Conservation (phyloP, 2,888 invertebrate genomes). For the Opisthograptis luteolata region DNA sequence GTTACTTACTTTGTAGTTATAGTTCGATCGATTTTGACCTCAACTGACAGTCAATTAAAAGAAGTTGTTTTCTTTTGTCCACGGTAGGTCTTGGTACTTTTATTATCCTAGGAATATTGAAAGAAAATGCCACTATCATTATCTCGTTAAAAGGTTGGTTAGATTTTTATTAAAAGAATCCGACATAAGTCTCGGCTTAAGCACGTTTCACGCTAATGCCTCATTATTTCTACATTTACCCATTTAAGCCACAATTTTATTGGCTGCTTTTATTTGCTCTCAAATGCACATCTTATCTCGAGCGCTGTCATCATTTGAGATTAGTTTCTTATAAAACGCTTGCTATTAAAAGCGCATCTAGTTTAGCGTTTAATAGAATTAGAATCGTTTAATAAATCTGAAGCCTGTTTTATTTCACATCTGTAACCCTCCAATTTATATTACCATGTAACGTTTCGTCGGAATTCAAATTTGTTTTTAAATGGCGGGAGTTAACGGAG, state of each 20-base stretch:
- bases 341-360: constrained; percentile 53
- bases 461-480: constrained; percentile 37
- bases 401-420: constrained; percentile 40
- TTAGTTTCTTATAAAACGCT: constrained; percentile 53
- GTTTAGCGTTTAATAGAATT: constrained; percentile 55
- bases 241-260: constrained; percentile 21
- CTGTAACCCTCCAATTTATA: constrained; percentile 28
- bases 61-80: no score
- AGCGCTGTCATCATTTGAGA: constrained; percentile 50
- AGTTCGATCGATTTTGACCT: no score
- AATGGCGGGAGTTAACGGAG: constrained; percentile 24
- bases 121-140: no score
- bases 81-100: no score
- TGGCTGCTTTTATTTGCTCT: constrained; percentile 36
- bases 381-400: constrained; percentile 27
- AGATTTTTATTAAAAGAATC: no score
- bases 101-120: no score
- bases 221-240: constrained; percentile 6
- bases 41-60: no score
- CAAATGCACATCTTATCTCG: constrained; percentile 42
- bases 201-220: constrained; percentile 6
- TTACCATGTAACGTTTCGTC: no score
- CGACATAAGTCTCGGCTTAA: background rate
- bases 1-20: no score
- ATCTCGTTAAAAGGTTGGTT: no score